A percentile compares a stretch with the other conserved stretches of the same genome.
Conservation (phyloP, 2,888 invertebrate species). For the Harmothoe impar region DNA sequence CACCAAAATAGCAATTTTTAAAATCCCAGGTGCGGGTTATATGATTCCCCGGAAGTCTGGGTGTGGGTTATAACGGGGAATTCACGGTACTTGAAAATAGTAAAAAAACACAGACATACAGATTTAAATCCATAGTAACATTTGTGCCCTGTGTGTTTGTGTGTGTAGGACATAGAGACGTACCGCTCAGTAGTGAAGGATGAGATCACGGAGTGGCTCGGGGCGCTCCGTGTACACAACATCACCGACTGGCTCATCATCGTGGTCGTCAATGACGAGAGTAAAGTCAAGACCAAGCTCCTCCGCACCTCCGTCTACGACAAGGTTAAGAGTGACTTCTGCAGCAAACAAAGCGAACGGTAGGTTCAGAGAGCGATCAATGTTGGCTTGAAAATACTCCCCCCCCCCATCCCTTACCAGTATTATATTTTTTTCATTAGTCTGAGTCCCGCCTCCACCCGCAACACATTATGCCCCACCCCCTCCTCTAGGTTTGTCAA, state of each 20-base stretch:
- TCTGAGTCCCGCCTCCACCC: not conserved
- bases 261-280: slow-evolving; percentile 95
- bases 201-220: slow-evolving; percentile 94
- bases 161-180: slow-evolving; percentile 95
- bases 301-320: slow-evolving; percentile 96
- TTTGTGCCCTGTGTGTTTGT: no score
- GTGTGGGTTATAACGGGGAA: no score
- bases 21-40: no score
- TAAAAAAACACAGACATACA: no score
- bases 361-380: slow-evolving; percentile 77
- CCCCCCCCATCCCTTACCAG: not conserved
- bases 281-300: slow-evolving; percentile 92
- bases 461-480: not conserved
- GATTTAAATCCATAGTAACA: no score
- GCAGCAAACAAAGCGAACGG: slow-evolving; percentile 92
- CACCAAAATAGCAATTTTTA: no score
- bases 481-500: no score
- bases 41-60: no score
- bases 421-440: no score
- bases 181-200: slow-evolving; percentile 94
- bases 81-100: no score
- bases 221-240: slow-evolving; percentile 89
- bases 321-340: slow-evolving; percentile 96
- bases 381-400: no score
- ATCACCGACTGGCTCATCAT: slow-evolving; percentile 96